Percentiles rank a stretch among this genome's conserved stretches.
Evolutionary conservation across 1,140 invertebrate genomes (phyloP).

Genomic region (Trigoniulus corallinus): DNA sequence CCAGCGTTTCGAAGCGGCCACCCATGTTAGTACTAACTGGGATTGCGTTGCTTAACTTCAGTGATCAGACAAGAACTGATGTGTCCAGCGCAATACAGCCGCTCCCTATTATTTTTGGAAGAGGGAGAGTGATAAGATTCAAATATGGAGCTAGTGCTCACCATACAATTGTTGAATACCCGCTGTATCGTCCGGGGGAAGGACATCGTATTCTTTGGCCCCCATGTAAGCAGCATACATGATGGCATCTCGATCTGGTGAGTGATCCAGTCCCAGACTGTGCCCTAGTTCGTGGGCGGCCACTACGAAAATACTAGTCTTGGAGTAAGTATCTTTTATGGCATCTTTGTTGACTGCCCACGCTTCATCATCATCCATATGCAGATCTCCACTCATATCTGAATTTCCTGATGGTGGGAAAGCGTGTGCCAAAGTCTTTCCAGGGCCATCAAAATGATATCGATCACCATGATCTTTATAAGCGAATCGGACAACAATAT

Average conservation of each 20-base stretch:
- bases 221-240: constrained; percentile 88
- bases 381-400: constrained; percentile 53
- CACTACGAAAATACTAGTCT: constrained; percentile 50
- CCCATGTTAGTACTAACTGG: too few species aligned
- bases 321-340: not conserved
- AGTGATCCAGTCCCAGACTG: constrained; percentile 78
- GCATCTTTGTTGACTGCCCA: too few species aligned
- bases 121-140: too few species aligned
- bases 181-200: not conserved
- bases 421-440: constrained; percentile 75
- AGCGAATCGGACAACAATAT: constrained; percentile 45
- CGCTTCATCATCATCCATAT: constrained; percentile 78
- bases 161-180: not conserved
- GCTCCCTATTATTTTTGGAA: too few species aligned
- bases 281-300: constrained; percentile 91
- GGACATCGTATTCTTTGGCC: not conserved
- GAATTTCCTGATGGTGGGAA: constrained; percentile 67
- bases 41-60: too few species aligned
- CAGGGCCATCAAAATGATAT: constrained; percentile 76
- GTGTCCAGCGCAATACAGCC: too few species aligned
- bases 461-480: constrained; percentile 23
- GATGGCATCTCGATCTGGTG: constrained; percentile 60
- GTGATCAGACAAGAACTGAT: too few species aligned
- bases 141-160: not conserved
- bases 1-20: too few species aligned